phyloP scores from a whole-genome alignment of 2,797 vertebrate genomes.

The Ctenochaetus hawaiiensis region DNA sequence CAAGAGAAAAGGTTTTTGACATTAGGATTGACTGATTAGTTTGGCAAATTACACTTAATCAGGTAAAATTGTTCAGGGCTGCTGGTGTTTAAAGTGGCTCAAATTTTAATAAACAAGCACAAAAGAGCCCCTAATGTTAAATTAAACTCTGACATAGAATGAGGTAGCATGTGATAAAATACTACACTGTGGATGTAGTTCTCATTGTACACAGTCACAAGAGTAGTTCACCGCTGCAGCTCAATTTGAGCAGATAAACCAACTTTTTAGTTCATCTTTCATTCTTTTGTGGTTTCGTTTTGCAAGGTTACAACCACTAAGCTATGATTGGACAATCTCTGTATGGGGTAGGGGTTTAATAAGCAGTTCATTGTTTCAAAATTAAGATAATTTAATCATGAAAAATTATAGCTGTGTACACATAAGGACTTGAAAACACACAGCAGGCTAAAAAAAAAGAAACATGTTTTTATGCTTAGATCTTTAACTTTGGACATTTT shows the following conservation, averaged over 20 bases:
- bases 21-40: no score
- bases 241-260: background rate
- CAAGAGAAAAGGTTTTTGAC: no score
- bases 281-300: background rate
- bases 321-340: background rate
- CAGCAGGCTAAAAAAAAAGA: background rate
- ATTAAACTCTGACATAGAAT: no score
- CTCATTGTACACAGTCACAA: background rate
- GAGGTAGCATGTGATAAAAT: no score
- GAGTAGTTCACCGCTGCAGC: background rate
- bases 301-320: background rate
- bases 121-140: no score
- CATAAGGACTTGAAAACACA: background rate
- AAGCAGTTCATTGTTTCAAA: background rate
- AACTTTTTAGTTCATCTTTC: background rate
- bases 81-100: no score
- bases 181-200: no score
- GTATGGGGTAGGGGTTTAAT: background rate
- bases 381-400: background rate
- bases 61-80: no score
- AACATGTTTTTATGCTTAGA: background rate
- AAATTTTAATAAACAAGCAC: no score
- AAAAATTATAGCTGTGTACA: background rate
- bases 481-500: background rate
- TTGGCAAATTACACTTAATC: no score